phyloP scores from a whole-genome alignment of 2,888 invertebrate genomes.

The Sepiola atlantica region DNA sequence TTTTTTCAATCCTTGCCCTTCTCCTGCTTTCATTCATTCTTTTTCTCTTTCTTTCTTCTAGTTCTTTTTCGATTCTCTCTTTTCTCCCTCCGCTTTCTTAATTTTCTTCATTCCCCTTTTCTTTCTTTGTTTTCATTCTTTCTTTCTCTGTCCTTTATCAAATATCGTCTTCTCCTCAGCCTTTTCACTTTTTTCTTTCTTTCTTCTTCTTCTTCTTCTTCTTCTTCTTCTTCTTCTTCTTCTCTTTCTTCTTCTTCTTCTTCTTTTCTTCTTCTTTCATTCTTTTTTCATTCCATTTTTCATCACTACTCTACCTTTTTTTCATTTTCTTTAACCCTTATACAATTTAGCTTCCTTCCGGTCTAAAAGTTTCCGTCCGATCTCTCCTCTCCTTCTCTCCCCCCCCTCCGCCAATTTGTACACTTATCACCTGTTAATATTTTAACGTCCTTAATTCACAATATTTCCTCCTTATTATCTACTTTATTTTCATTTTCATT shows the following conservation, averaged over 20 bases:
- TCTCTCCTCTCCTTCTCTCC: neutral
- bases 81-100: neutral
- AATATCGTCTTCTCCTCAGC: neutral
- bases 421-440: neutral
- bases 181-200: neutral
- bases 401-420: neutral
- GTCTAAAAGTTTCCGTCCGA: neutral
- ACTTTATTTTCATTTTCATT: neutral
- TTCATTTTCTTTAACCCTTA: neutral
- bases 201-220: neutral
- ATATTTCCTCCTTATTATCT: too few species aligned
- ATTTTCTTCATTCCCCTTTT: neutral
- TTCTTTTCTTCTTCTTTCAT: neutral
- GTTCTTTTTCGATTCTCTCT: neutral
- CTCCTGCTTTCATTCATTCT: neutral
- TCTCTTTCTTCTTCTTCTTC: rapidly evolving
- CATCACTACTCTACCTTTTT: neutral
- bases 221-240: neutral
- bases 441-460: neutral
- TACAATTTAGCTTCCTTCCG: neutral
- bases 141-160: too few species aligned
- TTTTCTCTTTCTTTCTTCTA: neutral
- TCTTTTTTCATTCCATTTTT: neutral
- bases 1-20: neutral
- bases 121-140: neutral